Conservation (phyloP, 2,888 invertebrate species). For the Hylaea fasciaria region DNA sequence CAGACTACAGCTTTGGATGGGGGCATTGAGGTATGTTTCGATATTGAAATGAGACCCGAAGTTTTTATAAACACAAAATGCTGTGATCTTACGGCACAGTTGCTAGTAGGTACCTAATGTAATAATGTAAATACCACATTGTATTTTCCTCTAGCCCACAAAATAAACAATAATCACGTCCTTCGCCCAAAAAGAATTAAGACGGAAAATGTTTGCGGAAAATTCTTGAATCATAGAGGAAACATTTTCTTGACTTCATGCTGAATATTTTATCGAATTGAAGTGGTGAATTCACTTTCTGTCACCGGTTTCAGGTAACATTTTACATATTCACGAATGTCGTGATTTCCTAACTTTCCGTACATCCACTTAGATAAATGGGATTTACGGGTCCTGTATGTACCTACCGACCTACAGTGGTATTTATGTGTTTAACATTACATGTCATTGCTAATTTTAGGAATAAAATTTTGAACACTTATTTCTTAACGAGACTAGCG, state of each 20-base stretch:
- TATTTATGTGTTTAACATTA: neutral
- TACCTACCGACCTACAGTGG: neutral
- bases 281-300: constrained; percentile 8
- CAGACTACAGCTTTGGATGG: no score
- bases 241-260: neutral
- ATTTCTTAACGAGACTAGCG: no score
- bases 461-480: no score
- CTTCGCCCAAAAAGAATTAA: neutral
- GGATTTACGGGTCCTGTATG: neutral
- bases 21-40: no score
- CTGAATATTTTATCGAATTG: constrained; percentile 27
- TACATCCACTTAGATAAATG: neutral
- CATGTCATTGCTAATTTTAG: no score
- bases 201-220: constrained; percentile 2
- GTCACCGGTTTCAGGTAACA: constrained; percentile 1
- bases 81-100: no score
- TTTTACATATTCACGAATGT: constrained; percentile 4
- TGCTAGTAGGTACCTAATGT: no score
- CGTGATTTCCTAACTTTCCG: neutral
- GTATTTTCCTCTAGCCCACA: neutral
- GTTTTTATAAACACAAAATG: no score
- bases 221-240: neutral
- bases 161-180: constrained; percentile 2
- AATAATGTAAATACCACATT: neutral
- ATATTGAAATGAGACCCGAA: no score